Base-by-base conservation (phyloP, 2,113 vertebrate species). In the Isichthys henryi region DNA sequence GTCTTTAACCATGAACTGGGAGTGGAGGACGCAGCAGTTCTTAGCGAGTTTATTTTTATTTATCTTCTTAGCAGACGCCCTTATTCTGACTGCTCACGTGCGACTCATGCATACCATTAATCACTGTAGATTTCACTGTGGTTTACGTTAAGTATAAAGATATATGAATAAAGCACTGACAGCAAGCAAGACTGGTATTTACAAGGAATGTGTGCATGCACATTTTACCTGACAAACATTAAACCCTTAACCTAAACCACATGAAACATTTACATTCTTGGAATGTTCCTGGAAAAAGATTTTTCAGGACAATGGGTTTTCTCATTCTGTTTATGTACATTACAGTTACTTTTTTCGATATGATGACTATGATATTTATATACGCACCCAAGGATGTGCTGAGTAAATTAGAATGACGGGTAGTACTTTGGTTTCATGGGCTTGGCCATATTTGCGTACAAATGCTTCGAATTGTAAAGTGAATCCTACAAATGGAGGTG, bases 11-110 rank as follows among this genome's bases (percentile, higher is more conserved):
- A 84, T 35, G n/a, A 84, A 56, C 74, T 83, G 88, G 88, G 80
- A 84, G 88, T 56, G 88, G 88, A 84, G 49, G 88, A 85, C 62
- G 50, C 88, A 50, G 77, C 39, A 82, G 6, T 58, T 83, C 43
- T 27, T 56, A n/a, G 49, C 77, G 0, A 43, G 48, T 84, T 53
- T 62, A 80, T 45, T 83, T 89, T 89, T 89, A 53, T 84, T 83
- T 85, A 56, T 43, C 35, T 66, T 66, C 50, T 58, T 43, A 87
- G 56, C 27, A 58, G 35, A 62, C 86, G 50, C 86, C 86, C 86
- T 58, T 56, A 27, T 45, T 35, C 49, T 35, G 23, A 35, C 15
- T 4, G 13, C 46, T 35, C 27, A 53, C 13, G 43, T 11, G 46
- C 19, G 21, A n/a, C 23, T 84, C 82, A 45, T 23, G 13, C 35